Evolutionary conservation across 2,888 invertebrate species (phyloP), one percentile per base, ranked within the genome.

Genomic region (Andrena hattorfiana): DNA sequence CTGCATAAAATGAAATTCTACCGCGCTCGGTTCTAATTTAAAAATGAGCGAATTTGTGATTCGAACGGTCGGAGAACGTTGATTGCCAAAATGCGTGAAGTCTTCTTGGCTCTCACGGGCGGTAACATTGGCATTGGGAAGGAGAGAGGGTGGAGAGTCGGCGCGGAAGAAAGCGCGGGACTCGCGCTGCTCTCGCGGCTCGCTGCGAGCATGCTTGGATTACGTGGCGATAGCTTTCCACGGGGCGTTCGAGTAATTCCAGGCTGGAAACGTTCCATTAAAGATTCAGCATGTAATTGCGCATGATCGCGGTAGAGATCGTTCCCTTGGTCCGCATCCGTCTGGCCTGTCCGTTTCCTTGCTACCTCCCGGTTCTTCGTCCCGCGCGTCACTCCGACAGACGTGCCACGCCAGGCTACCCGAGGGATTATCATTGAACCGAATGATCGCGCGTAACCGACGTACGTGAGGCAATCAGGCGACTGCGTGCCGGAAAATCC

Each of bases 271-370:
- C 93, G 92, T 94, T 92, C 93, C 93, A 94, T 94, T 94, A 94
- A 94, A 94, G 93, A 94, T 94, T 94, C 94, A 94, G 93, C 93
- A 93, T 94, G 93, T 94, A 94, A 94, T 94, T 94, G 94, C 94
- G 93, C 84, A 91, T 90, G 92, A 93, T 93, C 93, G 91, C 88
- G 84, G 79, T 26, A 8, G 87, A 88, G 88, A 87, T 86, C 85
- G 80, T 69, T 81, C 81, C 77, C 81, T 85, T 42, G 76, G 85
- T 78, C 79, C 82, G 78, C 63, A 42, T 78, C 81, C 85, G 73
- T 81, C 78, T 72, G 67, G 30, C 49, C 66, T 59, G 75, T 73
- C 75, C 77, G 77, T 77, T 85, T 73, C 77, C 79, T 75, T 60
- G 77, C 56, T 60, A 42, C 51, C 49, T 67, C 56, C 32, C 54